Evolutionary conservation across 2,113 vertebrate species (phyloP), one percentile per base, ranked within the genome.

Genomic region (Phyllostomus hastatus): DNA sequence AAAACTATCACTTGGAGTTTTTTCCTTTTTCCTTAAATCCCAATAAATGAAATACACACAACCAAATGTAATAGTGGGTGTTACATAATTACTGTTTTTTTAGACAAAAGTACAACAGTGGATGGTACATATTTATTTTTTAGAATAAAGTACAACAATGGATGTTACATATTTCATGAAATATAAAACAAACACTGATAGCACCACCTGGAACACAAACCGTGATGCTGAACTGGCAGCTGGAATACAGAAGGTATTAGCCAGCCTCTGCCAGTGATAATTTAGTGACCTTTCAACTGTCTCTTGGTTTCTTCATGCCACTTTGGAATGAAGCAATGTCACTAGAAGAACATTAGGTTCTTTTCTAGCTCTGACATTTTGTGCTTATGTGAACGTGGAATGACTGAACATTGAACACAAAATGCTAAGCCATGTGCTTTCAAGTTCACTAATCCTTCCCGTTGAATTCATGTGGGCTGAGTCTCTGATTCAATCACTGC

Each of bases 331-430:
- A 94, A 89, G 38, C 78, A 67, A 91, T 0, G 91, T 88, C 57
- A 43, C 70, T 61, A 80, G 86, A 88, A 94, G 61, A 76, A 95
- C 31, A 87, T 1, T 9, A n/a, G 31, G n/a, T 54, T 66, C 22
- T 90, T 95, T 95, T 59, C 66, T 57, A 67, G 76, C 41, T 86
- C 91, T 91, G 85, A 83, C 79, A 73, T 66, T 46, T 57, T 86
- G 54, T 88, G 91, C 43, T 94, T 93, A 26, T n/a, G 15, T 59
- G 72, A 97, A 70, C 48, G 52, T 48, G 57, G 75, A 69, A 50
- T 93, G 69, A 95, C 73, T 66, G 92, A 87, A 85, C 95, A 96
- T 35, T 86, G 82, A 80, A 50, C 73, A 93, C 41, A 95, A 28
- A 86, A 82, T 66, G 61, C 61, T 93, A 94, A 97, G 85, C 67